Base-by-base conservation (phyloP, 2,888 invertebrate species). In the Branchipolynoe longqiensis region DNA sequence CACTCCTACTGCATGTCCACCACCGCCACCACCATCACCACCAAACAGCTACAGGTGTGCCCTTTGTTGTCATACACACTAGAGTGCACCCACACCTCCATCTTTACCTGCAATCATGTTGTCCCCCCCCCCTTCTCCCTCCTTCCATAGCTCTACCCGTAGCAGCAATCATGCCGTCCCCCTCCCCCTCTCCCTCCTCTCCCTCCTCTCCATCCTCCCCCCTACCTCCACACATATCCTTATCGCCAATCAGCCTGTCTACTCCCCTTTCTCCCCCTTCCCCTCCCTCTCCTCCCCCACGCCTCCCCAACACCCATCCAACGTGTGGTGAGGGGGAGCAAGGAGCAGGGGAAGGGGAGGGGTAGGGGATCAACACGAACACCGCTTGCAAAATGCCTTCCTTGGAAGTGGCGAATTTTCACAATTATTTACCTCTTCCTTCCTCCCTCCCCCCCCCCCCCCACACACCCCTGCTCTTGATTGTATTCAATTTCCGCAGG, bases 351-450 rank as follows among this genome's bases (percentile, higher is more conserved):
- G n/a, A n/a, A n/a, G n/a, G n/a, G n/a, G n/a, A n/a, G n/a, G n/a
- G n/a, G n/a, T n/a, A n/a, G n/a, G n/a, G n/a, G n/a, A n/a, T n/a
- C n/a, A n/a, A 31, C 31, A 25, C 25, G 56, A 56, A 56, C 56
- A 56, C 25, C 25, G 28, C 31, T 62, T 28, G 56, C 56, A n/a
- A n/a, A n/a, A n/a, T n/a, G n/a, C n/a, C n/a, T n/a, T n/a, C n/a
- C n/a, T 25, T 31, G 25, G 62, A 31, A 31, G 62, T 31, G 25
- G 31, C 59, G 25, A 62, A 62, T 62, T 62, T n/a, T 3, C 18
- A 38, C 69, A 69, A 69, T 69, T 69, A 69, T 69, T 33, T 78
- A 12, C 31, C 78, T 78, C 28, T n/a, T n/a, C n/a, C n/a, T n/a
- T n/a, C n/a, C n/a, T n/a, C n/a, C n/a, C n/a, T n/a, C n/a, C n/a